Percentiles rank a stretch among this genome's conserved stretches.
These are phyloP conservation scores for Drosophila repletoides DNA, from an alignment of 1,140 invertebrate species.

Conservation along the genomic window DNA sequence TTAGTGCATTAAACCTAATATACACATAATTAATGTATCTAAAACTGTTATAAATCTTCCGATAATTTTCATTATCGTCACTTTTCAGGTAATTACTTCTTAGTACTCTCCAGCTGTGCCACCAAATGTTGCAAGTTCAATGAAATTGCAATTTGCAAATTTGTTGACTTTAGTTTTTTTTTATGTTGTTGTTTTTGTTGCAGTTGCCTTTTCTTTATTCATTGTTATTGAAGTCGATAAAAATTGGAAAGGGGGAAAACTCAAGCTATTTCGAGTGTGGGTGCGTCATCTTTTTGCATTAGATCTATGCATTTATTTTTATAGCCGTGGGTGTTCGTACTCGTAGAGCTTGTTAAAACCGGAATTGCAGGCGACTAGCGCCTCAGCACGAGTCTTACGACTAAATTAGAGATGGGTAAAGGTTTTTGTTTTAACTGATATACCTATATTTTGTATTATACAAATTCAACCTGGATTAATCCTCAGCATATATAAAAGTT, in stretches of 20 bases:
- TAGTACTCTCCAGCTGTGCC: neutral
- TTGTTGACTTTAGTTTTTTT: neutral
- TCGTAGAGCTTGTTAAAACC: constrained; percentile 26
- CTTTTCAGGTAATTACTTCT: neutral
- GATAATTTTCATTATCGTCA: neutral
- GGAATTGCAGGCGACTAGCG: constrained; percentile 38
- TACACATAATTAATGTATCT: no score
- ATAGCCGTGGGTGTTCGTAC: constrained; percentile 35
- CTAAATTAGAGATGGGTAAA: constrained; percentile 3
- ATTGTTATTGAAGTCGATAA: no score
- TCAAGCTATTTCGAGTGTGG: constrained; percentile 35
- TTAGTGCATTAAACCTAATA: no score
- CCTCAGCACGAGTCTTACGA: constrained; percentile 11
- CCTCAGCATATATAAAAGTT: no score
- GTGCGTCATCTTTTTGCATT: constrained; percentile 48
- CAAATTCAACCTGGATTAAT: no score
- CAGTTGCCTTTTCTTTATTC: constrained; percentile 9
- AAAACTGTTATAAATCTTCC: no score
- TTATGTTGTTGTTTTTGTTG: neutral
- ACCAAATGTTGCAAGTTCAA: constrained; percentile 26
- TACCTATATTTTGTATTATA: no score
- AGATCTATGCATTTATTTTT: constrained; percentile 45
- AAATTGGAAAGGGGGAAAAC: neutral
- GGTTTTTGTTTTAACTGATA: neutral
- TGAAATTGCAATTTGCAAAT: constrained; percentile 36